Evolutionary conservation across 2,113 vertebrate species (phyloP).

Genomic region (Stomatorhinus ivindoensis): DNA sequence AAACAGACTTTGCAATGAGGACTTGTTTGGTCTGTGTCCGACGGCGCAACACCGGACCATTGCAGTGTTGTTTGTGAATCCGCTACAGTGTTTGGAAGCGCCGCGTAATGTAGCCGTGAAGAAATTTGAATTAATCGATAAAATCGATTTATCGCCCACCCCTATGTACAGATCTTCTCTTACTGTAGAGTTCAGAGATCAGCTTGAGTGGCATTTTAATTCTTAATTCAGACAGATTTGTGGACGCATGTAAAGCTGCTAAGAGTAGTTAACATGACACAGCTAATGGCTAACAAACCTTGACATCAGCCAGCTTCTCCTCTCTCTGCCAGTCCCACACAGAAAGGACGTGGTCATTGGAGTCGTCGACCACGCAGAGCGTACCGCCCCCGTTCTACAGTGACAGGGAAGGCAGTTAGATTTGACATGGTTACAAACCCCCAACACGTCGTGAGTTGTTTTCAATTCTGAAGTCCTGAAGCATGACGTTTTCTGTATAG

Average conservation of each 20-base stretch:
- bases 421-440: not conserved
- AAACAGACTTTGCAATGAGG: too few relatives aligned
- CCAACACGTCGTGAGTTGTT: not conserved
- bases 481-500: not conserved
- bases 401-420: not conserved
- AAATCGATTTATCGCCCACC: too few relatives aligned
- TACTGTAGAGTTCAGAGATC: not conserved
- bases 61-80: too few relatives aligned
- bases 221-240: not conserved
- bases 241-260: not conserved
- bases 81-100: too few relatives aligned
- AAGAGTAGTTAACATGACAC: not conserved
- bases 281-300: conserved; percentile 56
- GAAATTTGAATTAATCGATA: too few relatives aligned
- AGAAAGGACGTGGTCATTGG: conserved; percentile 90
- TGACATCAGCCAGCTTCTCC: conserved; percentile 84
- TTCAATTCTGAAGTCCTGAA: not conserved
- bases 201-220: not conserved
- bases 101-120: too few relatives aligned
- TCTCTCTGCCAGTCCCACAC: conserved; percentile 98
- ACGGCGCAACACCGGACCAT: too few relatives aligned
- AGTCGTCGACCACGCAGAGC: conserved; percentile 88
- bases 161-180: not conserved
- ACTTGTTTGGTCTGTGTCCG: too few relatives aligned
- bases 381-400: conserved; percentile 85